Conservation (phyloP, 2,797 vertebrate species). For the Rhincodon typus region DNA sequence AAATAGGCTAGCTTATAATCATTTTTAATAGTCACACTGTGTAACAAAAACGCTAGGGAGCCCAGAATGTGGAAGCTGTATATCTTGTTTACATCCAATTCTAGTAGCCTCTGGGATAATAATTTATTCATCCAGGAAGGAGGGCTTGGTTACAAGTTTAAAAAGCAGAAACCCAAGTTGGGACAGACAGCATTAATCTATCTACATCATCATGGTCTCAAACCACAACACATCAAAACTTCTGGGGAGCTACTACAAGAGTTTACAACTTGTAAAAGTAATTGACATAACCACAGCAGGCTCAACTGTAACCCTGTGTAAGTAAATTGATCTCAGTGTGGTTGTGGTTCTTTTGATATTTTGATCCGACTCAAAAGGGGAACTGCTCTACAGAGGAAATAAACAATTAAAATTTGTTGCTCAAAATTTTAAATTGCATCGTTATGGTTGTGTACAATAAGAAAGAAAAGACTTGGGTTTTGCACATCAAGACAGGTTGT, state of each 20-base stretch:
- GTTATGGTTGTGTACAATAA: neutral
- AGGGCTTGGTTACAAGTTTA: neutral
- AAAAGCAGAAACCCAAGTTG: neutral
- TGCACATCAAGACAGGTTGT: neutral
- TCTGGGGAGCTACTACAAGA: neutral
- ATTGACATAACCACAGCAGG: neutral
- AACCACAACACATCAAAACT: neutral
- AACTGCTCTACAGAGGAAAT: constrained; percentile 21
- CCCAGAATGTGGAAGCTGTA: neutral
- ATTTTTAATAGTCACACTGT: neutral
- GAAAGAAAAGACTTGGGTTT: neutral
- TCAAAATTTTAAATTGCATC: neutral
- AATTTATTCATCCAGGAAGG: neutral
- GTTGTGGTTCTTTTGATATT: neutral
- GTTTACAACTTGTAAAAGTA: too few relatives aligned
- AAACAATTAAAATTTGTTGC: neutral
- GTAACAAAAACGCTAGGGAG: neutral
- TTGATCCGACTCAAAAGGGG: neutral
- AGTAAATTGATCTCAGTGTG: neutral
- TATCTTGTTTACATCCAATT: neutral
- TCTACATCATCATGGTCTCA: neutral
- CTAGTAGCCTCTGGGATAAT: neutral
- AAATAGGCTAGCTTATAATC: neutral
- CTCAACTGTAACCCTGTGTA: neutral
- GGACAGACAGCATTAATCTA: neutral